Conservation (phyloP, 1,140 invertebrate genomes). For the Brachionus rotundiformis region DNA sequence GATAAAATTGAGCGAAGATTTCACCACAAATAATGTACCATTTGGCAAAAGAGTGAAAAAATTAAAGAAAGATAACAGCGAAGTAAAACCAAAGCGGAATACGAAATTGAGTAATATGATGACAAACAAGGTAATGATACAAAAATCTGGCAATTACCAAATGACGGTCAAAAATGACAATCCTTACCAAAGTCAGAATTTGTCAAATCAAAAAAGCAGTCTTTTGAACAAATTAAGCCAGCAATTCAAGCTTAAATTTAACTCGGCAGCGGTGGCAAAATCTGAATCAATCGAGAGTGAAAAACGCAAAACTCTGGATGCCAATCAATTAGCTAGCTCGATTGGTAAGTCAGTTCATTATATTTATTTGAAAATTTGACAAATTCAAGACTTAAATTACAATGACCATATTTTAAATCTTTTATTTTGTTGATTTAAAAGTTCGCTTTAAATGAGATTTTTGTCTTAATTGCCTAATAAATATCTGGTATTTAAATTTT, state of each 20-base stretch:
- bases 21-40: not conserved
- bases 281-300: not conserved
- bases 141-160: not conserved
- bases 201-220: not conserved
- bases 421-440: not conserved
- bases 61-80: not conserved
- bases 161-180: not conserved
- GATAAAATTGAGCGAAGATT: not conserved
- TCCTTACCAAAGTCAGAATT: not conserved
- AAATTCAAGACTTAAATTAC: not conserved
- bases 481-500: not conserved
- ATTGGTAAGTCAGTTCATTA: not conserved
- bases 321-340: not conserved
- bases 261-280: not conserved
- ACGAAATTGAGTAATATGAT: not conserved
- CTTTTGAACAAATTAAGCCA: conserved; percentile 18
- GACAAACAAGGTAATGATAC: not conserved
- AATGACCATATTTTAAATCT: not conserved
- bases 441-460: not conserved
- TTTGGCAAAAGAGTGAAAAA: not conserved
- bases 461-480: not conserved
- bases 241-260: conserved; percentile 35
- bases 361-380: not conserved
- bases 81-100: not conserved
- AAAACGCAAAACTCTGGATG: conserved; percentile 20